Evolutionary conservation across 2,113 vertebrate genomes (phyloP).

Genomic region (Syngnathoides biaculeatus): DNA sequence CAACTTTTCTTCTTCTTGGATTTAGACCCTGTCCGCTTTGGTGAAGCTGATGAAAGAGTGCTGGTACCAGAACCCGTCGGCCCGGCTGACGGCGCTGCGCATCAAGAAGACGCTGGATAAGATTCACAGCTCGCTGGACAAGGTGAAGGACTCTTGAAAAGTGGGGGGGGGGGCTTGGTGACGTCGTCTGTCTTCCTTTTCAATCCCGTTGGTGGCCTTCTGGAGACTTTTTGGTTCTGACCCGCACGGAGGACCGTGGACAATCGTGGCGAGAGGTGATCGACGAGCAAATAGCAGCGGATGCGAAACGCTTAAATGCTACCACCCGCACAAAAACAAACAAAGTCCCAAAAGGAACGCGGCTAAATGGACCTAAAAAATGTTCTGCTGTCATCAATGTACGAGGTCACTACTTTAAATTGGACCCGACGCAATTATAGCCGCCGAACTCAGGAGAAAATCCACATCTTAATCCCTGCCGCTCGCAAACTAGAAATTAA

Average conservation of each 20-base stretch:
- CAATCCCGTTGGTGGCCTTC: constrained; percentile 25
- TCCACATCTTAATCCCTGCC: too few relatives aligned
- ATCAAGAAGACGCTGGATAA: constrained; percentile 82
- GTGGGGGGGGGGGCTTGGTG: constrained; percentile 1
- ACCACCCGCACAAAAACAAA: background rate
- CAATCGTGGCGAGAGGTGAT: background rate
- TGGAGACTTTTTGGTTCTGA: background rate
- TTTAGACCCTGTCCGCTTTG: constrained; percentile 74
- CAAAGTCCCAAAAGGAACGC: background rate
- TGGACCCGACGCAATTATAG: too few relatives aligned
- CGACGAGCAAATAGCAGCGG: background rate
- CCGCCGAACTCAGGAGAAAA: too few relatives aligned
- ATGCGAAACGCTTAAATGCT: background rate
- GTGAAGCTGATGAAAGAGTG: constrained; percentile 83
- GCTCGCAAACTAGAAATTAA: too few relatives aligned
- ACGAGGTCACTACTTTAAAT: too few relatives aligned
- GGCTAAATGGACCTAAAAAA: background rate
- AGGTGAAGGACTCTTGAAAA: constrained; percentile 76
- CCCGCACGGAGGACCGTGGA: background rate
- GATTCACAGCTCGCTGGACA: constrained; percentile 78
- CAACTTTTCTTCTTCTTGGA: background rate
- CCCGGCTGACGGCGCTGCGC: constrained; percentile 76
- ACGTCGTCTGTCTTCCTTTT: constrained; percentile 19
- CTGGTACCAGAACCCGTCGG: constrained; percentile 82
- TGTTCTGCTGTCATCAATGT: too few relatives aligned